Percentiles rank a stretch among this genome's conserved stretches.
phyloP scores from a whole-genome alignment of 2,797 vertebrate species.

The Picus viridis region DNA sequence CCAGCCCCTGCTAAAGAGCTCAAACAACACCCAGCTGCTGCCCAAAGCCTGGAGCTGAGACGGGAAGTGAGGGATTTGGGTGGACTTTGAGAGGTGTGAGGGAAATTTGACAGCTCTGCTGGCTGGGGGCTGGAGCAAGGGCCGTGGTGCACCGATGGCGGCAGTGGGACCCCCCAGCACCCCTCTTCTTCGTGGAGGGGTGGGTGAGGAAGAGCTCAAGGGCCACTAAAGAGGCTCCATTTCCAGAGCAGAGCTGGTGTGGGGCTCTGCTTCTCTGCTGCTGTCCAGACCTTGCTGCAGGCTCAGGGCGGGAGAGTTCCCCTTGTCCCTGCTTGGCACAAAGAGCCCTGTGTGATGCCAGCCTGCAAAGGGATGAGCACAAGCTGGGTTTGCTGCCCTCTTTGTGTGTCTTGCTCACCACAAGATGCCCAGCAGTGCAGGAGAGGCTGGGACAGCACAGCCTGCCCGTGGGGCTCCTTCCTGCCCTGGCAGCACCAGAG shows the following conservation, averaged over 20 bases:
- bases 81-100: accelerated
- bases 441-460: accelerated
- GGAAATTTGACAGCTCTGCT: accelerated
- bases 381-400: accelerated
- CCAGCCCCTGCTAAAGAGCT: neutral
- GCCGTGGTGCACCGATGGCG: accelerated
- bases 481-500: neutral
- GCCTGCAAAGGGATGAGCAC: accelerated
- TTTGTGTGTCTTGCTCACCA: accelerated
- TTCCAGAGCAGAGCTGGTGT: neutral
- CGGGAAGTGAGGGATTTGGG: neutral
- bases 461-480: neutral
- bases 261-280: accelerated
- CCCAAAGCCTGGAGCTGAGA: accelerated
- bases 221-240: accelerated
- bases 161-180: accelerated
- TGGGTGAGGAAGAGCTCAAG: accelerated
- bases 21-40: accelerated
- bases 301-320: accelerated
- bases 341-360: accelerated
- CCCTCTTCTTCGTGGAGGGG: neutral
- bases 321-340: accelerated
- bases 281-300: accelerated
- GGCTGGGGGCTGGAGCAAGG: accelerated
- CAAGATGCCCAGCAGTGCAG: accelerated